Evolutionary conservation across 2,797 vertebrate species (phyloP).

Genomic region (Spea hammondii): DNA sequence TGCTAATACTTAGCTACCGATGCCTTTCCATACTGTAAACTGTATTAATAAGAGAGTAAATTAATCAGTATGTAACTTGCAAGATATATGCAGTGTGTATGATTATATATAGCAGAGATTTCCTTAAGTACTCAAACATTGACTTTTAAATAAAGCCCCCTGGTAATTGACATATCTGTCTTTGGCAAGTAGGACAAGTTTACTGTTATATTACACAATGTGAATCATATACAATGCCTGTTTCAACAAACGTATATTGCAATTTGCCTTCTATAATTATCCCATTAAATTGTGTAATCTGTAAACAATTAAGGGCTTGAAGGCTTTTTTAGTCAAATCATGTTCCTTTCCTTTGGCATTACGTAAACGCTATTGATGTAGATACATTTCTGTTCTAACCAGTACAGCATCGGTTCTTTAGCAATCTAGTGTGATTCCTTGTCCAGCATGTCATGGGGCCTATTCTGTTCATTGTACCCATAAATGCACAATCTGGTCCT

Average conservation of each 20-base stretch:
- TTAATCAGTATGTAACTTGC: too few species aligned
- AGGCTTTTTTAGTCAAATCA: too few species aligned
- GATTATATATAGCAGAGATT: too few species aligned
- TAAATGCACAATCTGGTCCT: not conserved
- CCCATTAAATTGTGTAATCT: constrained; percentile 5
- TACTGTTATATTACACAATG: not conserved
- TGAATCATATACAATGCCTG: not conserved
- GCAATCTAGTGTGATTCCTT: not conserved
- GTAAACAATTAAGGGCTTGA: not conserved
- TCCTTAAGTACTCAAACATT: too few species aligned
- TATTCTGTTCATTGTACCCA: not conserved
- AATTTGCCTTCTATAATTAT: constrained; percentile 13
- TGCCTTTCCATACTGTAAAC: too few species aligned
- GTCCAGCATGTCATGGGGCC: not conserved
- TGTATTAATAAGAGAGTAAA: too few species aligned
- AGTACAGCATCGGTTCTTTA: not conserved
- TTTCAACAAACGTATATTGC: not conserved
- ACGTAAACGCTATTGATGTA: not conserved
- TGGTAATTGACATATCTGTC: not conserved
- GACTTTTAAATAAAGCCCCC: not conserved
- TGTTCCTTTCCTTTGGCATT: too few species aligned
- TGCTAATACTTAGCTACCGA: too few species aligned
- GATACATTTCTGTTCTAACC: not conserved
- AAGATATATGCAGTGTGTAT: too few species aligned
- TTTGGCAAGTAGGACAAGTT: not conserved